These are phyloP conservation scores for Acanthoscelides obtectus DNA, from an alignment of 2,888 invertebrate genomes.

Conservation along the genomic window DNA sequence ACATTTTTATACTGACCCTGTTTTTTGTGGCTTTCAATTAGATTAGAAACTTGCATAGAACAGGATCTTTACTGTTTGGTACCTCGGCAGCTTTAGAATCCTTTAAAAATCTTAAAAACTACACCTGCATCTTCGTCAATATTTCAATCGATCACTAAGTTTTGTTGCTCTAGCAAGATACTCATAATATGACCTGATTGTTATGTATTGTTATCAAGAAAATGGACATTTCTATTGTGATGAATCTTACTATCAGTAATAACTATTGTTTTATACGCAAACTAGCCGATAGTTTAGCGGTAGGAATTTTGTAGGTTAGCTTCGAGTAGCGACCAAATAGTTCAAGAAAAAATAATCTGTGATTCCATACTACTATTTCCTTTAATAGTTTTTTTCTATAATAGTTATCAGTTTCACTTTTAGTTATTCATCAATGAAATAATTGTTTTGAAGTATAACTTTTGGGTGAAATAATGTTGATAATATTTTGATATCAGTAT, in stretches of 20 bases:
- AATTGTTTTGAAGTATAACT: not conserved
- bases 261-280: constrained; percentile 10
- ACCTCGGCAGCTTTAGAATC: too few relatives aligned
- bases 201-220: not conserved
- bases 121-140: too few relatives aligned
- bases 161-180: not conserved
- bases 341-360: not conserved
- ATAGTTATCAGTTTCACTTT: not conserved
- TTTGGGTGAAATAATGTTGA: too few relatives aligned
- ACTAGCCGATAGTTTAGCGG: constrained; percentile 4
- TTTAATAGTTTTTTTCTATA: not conserved
- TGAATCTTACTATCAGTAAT: constrained; percentile 9
- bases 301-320: not conserved
- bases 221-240: constrained; percentile 12
- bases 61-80: too few relatives aligned
- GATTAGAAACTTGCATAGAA: too few relatives aligned
- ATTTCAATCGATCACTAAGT: not conserved
- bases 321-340: not conserved
- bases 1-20: too few relatives aligned
- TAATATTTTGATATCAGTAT: not conserved
- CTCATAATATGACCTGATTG: not conserved
- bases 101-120: too few relatives aligned
- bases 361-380: not conserved
- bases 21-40: too few relatives aligned
- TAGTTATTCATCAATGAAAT: not conserved